Percentiles rank a stretch among this genome's conserved stretches.
Conservation (phyloP, 2,113 vertebrate genomes). For the Mastomys natalensis region DNA sequence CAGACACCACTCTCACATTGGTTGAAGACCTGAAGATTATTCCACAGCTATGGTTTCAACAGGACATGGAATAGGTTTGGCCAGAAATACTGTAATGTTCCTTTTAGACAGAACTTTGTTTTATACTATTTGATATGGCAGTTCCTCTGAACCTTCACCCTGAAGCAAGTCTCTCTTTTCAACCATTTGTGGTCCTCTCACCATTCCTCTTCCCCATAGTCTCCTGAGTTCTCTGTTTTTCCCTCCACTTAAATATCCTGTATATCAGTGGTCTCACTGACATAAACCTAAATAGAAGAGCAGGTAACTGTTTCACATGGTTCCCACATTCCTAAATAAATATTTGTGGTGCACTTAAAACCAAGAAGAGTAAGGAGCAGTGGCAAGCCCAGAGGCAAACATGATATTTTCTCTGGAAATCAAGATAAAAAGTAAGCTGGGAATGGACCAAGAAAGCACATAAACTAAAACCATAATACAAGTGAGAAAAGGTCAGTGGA, state of each 20-base stretch:
- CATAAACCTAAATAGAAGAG: fast-evolving
- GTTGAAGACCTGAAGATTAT: background rate
- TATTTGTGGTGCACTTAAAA: background rate
- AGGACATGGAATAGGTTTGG: no score
- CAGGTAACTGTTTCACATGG: fast-evolving
- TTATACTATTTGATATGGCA: background rate
- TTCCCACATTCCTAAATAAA: background rate
- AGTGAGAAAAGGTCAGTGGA: conserved; percentile 72
- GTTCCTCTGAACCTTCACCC: background rate
- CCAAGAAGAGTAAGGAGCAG: background rate
- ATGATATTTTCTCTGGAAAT: background rate
- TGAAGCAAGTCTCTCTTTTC: background rate
- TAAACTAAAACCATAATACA: conserved; percentile 72
- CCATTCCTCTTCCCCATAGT: background rate
- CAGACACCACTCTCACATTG: background rate
- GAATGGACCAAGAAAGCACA: conserved; percentile 17
- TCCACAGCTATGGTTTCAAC: background rate
- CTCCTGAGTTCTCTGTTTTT: background rate
- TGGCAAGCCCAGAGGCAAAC: background rate
- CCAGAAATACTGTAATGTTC: fast-evolving
- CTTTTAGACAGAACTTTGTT: background rate
- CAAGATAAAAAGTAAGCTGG: background rate
- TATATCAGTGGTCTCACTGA: background rate
- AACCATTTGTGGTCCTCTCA: background rate
- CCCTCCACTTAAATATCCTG: background rate